Evolutionary conservation across 2,888 invertebrate species (phyloP).

Genomic region (Acholoe squamosa): DNA sequence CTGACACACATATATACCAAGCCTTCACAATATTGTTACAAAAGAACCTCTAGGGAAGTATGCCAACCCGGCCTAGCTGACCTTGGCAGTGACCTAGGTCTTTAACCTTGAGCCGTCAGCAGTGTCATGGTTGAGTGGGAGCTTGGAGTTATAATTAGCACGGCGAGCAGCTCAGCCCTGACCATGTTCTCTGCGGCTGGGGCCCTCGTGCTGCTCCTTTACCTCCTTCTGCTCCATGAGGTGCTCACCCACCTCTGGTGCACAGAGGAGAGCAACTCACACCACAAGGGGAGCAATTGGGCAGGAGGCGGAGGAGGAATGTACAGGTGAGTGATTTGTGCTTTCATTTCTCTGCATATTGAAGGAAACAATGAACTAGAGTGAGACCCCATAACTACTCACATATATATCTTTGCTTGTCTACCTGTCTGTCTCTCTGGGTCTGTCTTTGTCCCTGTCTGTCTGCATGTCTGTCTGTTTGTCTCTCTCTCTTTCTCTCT

Average conservation of each 20-base stretch:
- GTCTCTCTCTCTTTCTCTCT: too few species aligned
- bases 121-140: not conserved
- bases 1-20: not conserved
- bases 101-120: not conserved
- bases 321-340: not conserved
- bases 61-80: not conserved
- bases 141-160: not conserved
- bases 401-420: too few species aligned
- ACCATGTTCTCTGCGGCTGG: conserved; percentile 63
- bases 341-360: too few species aligned
- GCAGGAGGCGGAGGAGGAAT: not conserved
- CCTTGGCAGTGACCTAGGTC: not conserved
- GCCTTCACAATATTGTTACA: not conserved
- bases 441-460: too few species aligned
- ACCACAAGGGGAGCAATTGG: not conserved
- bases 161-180: not conserved
- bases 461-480: too few species aligned
- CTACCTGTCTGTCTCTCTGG: too few species aligned
- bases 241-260: conserved; percentile 57
- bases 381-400: too few species aligned
- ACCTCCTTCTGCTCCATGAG: conserved; percentile 60
- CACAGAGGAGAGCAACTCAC: not conserved
- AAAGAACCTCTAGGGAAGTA: not conserved
- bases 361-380: too few species aligned
- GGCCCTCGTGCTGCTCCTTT: conserved; percentile 61